A percentile compares a stretch with the other conserved stretches of the same genome.
These are phyloP conservation scores for Thereva unica DNA, from an alignment of 2,888 invertebrate genomes.

Conservation along the genomic window DNA sequence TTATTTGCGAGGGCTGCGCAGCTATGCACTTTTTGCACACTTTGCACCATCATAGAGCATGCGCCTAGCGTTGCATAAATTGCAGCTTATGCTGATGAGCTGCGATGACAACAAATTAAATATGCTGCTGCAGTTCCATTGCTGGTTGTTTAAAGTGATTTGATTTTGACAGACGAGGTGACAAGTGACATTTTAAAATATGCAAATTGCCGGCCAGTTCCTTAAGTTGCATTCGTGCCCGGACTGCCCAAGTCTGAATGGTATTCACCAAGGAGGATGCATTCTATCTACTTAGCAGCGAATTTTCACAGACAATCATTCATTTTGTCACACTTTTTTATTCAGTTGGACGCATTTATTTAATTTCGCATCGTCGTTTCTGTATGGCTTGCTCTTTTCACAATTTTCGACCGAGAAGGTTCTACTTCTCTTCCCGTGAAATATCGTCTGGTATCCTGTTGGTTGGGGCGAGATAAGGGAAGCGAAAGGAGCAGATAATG, in stretches of 20 bases:
- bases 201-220: slow-evolving; percentile 32
- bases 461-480: slow-evolving; percentile 5
- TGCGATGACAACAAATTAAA: slow-evolving; percentile 1
- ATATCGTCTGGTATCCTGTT: slow-evolving; percentile 6
- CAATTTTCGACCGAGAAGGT: slow-evolving; percentile 8
- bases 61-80: slow-evolving; percentile 22
- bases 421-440: not conserved
- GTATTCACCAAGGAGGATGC: slow-evolving; percentile 2
- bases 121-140: not conserved
- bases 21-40: slow-evolving; percentile 2
- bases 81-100: not conserved
- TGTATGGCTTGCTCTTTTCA: slow-evolving; percentile 8
- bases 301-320: slow-evolving; percentile 7
- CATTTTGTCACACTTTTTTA: not conserved
- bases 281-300: not conserved
- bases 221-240: slow-evolving; percentile 29
- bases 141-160: slow-evolving; percentile 57
- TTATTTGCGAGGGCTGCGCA: not conserved
- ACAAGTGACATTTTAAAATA: slow-evolving; percentile 54
- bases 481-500: slow-evolving; percentile 46
- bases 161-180: slow-evolving; percentile 59
- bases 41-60: not conserved
- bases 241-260: slow-evolving; percentile 11
- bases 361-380: slow-evolving; percentile 3
- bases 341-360: slow-evolving; percentile 3